phyloP scores from a whole-genome alignment of 2,888 invertebrate genomes.

The Polymixis lichenea region DNA sequence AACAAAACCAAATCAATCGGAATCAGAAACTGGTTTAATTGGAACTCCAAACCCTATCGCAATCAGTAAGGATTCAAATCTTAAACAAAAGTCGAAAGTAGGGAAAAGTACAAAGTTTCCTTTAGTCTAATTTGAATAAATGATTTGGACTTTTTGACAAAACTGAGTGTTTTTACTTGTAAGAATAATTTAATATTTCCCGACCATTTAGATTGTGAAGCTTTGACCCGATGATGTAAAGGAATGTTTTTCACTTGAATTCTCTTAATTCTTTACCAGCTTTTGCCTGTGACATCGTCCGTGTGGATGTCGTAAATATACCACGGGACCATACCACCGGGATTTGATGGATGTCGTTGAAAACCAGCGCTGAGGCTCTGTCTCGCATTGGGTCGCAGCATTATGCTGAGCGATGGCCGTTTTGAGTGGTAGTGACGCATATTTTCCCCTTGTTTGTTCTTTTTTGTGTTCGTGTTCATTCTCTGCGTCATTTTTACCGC shows the following conservation, averaged over 20 bases:
- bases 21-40: constrained; percentile 2
- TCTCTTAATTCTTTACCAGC: not conserved
- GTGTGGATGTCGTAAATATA: not conserved
- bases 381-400: too few species aligned
- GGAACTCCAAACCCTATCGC: not conserved
- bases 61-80: constrained; percentile 35
- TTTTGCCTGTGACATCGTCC: not conserved
- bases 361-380: too few species aligned
- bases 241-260: not conserved
- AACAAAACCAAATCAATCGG: constrained; percentile 2
- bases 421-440: too few species aligned
- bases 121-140: constrained; percentile 33
- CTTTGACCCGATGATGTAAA: not conserved
- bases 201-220: constrained; percentile 12
- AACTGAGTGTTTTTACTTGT: constrained; percentile 30
- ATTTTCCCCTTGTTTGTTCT: too few species aligned
- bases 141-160: constrained; percentile 7
- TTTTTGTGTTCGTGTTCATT: too few species aligned
- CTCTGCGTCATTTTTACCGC: too few species aligned
- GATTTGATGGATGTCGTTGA: too few species aligned
- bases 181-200: constrained; percentile 19
- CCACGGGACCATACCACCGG: too few species aligned
- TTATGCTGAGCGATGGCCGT: too few species aligned
- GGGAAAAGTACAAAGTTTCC: not conserved
- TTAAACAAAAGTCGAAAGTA: constrained; percentile 19